These are phyloP conservation scores for Sebastes oblongus DNA, from an alignment of 2,797 vertebrate species.

Conservation along the genomic window DNA sequence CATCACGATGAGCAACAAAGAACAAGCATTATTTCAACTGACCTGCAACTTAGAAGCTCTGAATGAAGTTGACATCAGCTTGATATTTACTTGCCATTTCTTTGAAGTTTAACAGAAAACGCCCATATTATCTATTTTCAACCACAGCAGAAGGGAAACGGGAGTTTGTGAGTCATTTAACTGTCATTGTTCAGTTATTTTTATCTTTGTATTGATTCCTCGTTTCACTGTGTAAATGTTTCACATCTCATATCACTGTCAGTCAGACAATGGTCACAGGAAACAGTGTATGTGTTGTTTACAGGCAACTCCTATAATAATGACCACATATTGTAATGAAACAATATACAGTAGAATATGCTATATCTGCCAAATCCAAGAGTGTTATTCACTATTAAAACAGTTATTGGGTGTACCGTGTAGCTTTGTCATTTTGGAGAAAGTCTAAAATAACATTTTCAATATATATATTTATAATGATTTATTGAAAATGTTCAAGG, in stretches of 20 bases:
- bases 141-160: background rate
- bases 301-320: constrained; percentile 48
- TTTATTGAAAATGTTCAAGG: background rate
- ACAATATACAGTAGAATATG: constrained; percentile 36
- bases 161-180: background rate
- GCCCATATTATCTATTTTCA: background rate
- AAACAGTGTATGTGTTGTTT: constrained; percentile 37
- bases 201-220: background rate
- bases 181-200: constrained; percentile 43
- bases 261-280: constrained; percentile 38
- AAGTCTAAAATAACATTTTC: background rate
- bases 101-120: background rate
- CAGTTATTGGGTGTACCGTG: background rate
- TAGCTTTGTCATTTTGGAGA: background rate
- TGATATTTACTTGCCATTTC: background rate
- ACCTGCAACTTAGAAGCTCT: no score
- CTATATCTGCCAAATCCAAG: constrained; percentile 12
- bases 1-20: background rate
- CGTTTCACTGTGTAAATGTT: constrained; percentile 5
- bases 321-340: constrained; percentile 23
- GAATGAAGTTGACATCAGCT: background rate
- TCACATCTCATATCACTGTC: constrained; percentile 31
- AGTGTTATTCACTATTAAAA: background rate
- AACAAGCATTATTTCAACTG: background rate
- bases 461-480: background rate